These are phyloP conservation scores for Phaethornis superciliosus DNA, from an alignment of 2,113 vertebrate species.

Conservation along the genomic window DNA sequence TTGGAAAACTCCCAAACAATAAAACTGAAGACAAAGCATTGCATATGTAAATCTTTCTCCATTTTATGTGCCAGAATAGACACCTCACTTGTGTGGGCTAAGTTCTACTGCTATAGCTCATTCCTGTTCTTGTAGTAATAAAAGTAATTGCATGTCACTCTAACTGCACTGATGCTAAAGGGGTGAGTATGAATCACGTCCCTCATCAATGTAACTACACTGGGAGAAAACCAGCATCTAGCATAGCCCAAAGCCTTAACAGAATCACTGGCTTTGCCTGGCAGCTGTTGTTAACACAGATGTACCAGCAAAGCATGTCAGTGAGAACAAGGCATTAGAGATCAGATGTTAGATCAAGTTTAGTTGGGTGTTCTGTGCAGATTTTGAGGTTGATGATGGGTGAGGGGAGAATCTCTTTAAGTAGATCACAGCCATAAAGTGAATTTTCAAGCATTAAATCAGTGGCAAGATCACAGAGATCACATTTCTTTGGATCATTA, in stretches of 20 bases:
- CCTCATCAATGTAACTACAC: not conserved
- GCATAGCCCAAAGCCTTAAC: not conserved
- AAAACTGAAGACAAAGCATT: not conserved
- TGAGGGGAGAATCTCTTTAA: not conserved
- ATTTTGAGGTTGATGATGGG: not conserved
- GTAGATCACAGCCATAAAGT: not conserved
- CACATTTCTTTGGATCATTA: not conserved
- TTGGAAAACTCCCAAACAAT: not conserved
- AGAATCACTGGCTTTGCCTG: not conserved
- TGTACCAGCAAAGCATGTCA: not conserved
- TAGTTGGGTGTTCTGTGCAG: not conserved
- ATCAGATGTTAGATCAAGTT: not conserved
- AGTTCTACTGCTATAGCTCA: not conserved
- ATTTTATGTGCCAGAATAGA: not conserved
- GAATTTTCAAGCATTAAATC: not conserved
- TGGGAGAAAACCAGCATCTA: not conserved
- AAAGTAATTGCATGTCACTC: not conserved
- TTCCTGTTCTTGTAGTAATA: not conserved
- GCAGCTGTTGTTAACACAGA: not conserved
- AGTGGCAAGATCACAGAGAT: not conserved
- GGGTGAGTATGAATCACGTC: not conserved
- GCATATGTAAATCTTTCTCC: not conserved
- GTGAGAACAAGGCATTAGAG: not conserved
- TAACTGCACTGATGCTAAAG: not conserved
- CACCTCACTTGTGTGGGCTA: not conserved